A percentile compares a stretch with the other conserved stretches of the same genome.
These are phyloP conservation scores for Coilia nasus DNA, from an alignment of 2,797 vertebrate species.

Conservation along the genomic window DNA sequence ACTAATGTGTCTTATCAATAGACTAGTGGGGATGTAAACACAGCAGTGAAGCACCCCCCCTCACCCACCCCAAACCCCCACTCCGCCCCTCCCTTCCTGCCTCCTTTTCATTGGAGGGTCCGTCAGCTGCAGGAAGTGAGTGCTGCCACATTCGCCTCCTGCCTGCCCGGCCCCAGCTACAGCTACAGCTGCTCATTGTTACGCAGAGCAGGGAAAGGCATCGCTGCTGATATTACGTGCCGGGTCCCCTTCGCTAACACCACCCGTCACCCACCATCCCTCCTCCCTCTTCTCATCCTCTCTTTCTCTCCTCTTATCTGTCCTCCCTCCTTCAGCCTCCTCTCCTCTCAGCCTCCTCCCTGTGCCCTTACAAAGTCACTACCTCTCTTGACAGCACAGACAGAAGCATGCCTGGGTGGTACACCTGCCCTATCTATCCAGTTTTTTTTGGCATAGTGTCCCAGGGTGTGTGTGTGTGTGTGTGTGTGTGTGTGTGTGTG, in stretches of 20 bases:
- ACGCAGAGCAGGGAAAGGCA: constrained; percentile 84
- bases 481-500: constrained; percentile 6
- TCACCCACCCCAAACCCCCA: constrained; percentile 21
- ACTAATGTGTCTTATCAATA: constrained; percentile 37
- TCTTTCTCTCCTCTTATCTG: background rate
- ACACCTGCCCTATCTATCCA: background rate
- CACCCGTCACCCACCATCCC: background rate
- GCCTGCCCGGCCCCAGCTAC: constrained; percentile 73
- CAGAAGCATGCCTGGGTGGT: background rate
- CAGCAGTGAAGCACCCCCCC: constrained; percentile 19
- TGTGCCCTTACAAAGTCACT: background rate
- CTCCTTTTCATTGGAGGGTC: constrained; percentile 62
- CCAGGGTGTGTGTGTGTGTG: background rate
- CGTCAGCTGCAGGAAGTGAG: constrained; percentile 70
- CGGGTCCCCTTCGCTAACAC: constrained; percentile 26
- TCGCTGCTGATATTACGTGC: constrained; percentile 78
- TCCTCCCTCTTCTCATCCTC: background rate
- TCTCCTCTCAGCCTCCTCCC: no score
- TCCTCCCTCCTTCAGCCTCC: no score
- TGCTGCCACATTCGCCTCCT: constrained; percentile 76
- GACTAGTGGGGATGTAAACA: constrained; percentile 13
- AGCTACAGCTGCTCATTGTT: constrained; percentile 84
- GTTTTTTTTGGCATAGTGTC: background rate
- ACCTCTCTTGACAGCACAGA: background rate
- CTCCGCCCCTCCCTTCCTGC: constrained; percentile 36